Evolutionary conservation across 2,888 invertebrate species (phyloP).

Genomic region (Troilus luridus): DNA sequence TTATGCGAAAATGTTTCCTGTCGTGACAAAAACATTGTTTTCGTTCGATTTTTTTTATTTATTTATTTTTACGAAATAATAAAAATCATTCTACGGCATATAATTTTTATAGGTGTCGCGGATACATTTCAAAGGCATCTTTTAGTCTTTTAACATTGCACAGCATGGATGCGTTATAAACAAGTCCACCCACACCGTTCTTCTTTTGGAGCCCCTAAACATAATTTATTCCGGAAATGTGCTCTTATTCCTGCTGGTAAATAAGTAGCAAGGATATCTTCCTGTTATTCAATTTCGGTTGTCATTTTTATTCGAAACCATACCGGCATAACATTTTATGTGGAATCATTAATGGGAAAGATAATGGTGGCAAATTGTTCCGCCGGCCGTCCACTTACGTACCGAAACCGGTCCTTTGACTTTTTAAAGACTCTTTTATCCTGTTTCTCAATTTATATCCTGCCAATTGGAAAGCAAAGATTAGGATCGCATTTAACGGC

Average conservation of each 20-base stretch:
- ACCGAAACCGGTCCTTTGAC: conserved; percentile 31
- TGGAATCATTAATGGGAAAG: background rate
- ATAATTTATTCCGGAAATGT: background rate
- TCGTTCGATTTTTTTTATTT: too few relatives aligned
- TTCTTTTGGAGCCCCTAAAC: background rate
- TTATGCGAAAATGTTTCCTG: too few relatives aligned
- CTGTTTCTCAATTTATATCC: conserved; percentile 22
- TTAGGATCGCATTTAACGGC: background rate
- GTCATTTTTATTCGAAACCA: background rate
- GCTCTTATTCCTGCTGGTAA: background rate
- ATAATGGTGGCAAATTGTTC: background rate
- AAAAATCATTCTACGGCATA: too few relatives aligned
- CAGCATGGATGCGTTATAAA: background rate
- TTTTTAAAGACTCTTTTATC: conserved; percentile 32
- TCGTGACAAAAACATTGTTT: too few relatives aligned
- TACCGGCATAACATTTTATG: conserved; percentile 23
- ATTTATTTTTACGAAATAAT: too few relatives aligned
- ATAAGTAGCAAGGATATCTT: background rate
- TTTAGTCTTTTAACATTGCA: background rate
- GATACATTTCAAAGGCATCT: background rate
- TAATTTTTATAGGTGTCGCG: background rate
- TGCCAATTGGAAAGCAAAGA: background rate
- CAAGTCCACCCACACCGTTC: background rate
- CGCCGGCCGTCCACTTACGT: conserved; percentile 8
- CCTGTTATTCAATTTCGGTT: background rate